phyloP scores from a whole-genome alignment of 1,140 invertebrate genomes.

The Coelopa frigida region DNA sequence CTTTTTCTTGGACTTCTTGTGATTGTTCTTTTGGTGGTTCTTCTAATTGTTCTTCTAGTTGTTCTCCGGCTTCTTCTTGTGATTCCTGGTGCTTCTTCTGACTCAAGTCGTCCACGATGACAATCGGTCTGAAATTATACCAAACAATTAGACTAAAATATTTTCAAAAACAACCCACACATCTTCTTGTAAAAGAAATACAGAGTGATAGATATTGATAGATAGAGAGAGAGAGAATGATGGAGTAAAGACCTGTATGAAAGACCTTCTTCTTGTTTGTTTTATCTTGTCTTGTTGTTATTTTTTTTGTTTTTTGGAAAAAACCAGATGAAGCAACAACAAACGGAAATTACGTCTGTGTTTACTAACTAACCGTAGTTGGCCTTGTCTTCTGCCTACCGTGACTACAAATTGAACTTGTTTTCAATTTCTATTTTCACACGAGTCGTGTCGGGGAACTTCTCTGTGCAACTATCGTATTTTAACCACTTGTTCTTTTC shows the following conservation, averaged over 20 bases:
- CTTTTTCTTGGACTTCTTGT: neutral
- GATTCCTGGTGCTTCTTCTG: slow-evolving; percentile 9
- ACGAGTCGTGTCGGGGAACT: too few relatives aligned
- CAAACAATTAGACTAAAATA: too few relatives aligned
- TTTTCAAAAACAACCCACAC: too few relatives aligned
- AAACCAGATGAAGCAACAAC: slow-evolving; percentile 26
- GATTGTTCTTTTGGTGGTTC: neutral
- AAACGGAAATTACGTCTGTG: slow-evolving; percentile 22
- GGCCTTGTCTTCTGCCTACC: too few relatives aligned
- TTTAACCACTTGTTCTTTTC: too few relatives aligned
- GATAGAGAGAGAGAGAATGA: neutral
- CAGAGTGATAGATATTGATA: too few relatives aligned
- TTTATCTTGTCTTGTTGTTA: slow-evolving; percentile 17
- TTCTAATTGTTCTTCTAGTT: neutral
- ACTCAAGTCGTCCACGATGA: slow-evolving; percentile 30
- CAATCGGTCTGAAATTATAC: slow-evolving; percentile 22
- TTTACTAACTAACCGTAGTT: neutral
- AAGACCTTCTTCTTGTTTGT: neutral
- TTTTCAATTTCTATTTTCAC: too few relatives aligned
- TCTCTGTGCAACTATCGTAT: too few relatives aligned
- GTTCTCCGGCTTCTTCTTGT: slow-evolving; percentile 9
- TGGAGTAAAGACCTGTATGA: neutral
- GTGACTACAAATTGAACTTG: too few relatives aligned
- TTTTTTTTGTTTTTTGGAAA: slow-evolving; percentile 20
- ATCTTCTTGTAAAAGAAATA: too few relatives aligned